A percentile compares a stretch with the other conserved stretches of the same genome.
phyloP scores from a whole-genome alignment of 2,113 vertebrate genomes.

The Syngnathus floridae region DNA sequence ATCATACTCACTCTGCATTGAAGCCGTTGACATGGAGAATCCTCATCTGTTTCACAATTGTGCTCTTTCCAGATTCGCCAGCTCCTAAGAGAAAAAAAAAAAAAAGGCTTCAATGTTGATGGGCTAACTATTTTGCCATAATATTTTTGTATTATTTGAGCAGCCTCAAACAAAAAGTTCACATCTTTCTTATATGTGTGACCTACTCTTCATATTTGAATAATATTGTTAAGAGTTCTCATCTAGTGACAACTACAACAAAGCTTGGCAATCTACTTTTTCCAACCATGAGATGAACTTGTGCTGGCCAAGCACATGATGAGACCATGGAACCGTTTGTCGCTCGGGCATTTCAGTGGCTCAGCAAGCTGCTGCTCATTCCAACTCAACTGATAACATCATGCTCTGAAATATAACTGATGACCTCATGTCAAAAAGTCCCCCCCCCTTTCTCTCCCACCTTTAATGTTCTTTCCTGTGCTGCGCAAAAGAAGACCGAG shows the following conservation, averaged over 20 bases:
- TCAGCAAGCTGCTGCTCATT: conserved; percentile 7
- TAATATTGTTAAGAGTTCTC: not conserved
- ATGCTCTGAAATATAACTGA: conserved; percentile 21
- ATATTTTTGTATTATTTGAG: not conserved
- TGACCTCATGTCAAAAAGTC: conserved; percentile 25
- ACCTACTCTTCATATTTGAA: not conserved
- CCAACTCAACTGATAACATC: conserved; percentile 12
- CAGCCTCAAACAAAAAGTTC: not conserved
- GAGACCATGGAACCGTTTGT: conserved; percentile 12
- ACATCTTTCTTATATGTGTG: not conserved
- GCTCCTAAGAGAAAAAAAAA: conserved; percentile 73
- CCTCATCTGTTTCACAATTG: conserved; percentile 96
- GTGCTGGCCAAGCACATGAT: conserved; percentile 3
- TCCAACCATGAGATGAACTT: not conserved
- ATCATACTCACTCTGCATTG: conserved; percentile 91
- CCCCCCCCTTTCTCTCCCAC: conserved; percentile 6
- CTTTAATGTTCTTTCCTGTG: not conserved
- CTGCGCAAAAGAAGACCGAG: not conserved
- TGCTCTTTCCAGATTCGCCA: conserved; percentile 98
- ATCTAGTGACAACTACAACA: not conserved
- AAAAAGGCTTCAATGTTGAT: conserved; percentile 4
- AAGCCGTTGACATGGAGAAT: conserved; percentile 97
- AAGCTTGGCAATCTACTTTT: not conserved
- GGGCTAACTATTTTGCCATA: not conserved
- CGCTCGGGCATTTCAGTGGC: conserved; percentile 14